phyloP scores from a whole-genome alignment of 2,888 invertebrate genomes.

The Ormyrus rosae region DNA sequence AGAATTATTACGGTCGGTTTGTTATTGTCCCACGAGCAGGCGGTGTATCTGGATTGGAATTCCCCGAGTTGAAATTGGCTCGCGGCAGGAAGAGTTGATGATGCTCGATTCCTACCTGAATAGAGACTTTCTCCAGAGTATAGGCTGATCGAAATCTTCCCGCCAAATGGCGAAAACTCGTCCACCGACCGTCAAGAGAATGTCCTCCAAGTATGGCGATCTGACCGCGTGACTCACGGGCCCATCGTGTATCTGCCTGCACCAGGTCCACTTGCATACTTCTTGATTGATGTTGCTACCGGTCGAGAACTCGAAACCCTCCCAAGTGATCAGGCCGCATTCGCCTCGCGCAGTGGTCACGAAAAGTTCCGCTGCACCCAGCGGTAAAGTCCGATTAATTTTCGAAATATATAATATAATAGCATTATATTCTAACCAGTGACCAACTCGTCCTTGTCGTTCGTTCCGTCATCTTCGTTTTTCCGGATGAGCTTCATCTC shows the following conservation, averaged over 20 bases:
- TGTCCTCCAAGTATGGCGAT: slow-evolving; percentile 80
- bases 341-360: slow-evolving; percentile 73
- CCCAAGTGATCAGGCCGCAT: slow-evolving; percentile 79
- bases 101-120: slow-evolving; percentile 61
- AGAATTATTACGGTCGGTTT: slow-evolving; percentile 85
- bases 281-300: slow-evolving; percentile 81
- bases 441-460: too few relatives aligned
- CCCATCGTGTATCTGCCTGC: slow-evolving; percentile 82
- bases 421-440: too few relatives aligned
- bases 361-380: slow-evolving; percentile 58
- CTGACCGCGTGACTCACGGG: slow-evolving; percentile 80
- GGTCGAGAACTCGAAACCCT: slow-evolving; percentile 82
- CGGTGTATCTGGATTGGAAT: slow-evolving; percentile 76
- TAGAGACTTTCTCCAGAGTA: slow-evolving; percentile 82
- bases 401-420: too few relatives aligned
- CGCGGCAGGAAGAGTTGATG: neutral
- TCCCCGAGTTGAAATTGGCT: neutral
- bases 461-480: too few relatives aligned
- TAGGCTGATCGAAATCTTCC: slow-evolving; percentile 80
- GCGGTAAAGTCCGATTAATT: too few relatives aligned
- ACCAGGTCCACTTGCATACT: slow-evolving; percentile 73
- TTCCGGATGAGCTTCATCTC: too few relatives aligned
- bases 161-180: slow-evolving; percentile 86
- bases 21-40: slow-evolving; percentile 86
- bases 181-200: slow-evolving; percentile 85